Conservation (phyloP, 2,113 vertebrate genomes). For the Rhabdornis inornatus region DNA sequence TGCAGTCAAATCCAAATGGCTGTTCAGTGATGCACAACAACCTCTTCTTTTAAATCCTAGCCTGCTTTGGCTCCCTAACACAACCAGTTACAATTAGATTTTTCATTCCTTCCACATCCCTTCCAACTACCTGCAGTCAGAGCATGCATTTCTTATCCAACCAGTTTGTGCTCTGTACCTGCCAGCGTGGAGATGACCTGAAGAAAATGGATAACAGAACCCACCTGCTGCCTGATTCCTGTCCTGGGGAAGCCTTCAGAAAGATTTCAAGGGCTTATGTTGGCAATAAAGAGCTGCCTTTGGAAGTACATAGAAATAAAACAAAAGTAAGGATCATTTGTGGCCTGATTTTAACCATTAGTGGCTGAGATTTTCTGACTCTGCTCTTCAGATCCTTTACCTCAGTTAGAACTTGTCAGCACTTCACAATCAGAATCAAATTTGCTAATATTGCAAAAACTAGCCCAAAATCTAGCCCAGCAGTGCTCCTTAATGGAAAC, state of each 20-base stretch:
- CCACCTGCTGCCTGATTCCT: neutral
- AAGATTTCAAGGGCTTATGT: neutral
- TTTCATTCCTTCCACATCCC: neutral
- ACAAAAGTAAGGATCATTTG: neutral
- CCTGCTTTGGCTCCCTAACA: neutral
- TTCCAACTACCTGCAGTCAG: neutral
- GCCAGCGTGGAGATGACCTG: neutral
- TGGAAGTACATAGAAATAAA: neutral
- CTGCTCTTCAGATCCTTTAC: neutral
- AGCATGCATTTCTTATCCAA: neutral
- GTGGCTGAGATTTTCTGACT: neutral
- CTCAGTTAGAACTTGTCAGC: neutral
- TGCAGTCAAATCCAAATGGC: constrained; percentile 47
- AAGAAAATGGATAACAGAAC: neutral
- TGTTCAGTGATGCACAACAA: constrained; percentile 40
- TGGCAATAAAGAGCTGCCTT: neutral
- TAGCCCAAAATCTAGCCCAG: neutral
- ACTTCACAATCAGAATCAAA: neutral
- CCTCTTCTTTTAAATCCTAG: constrained; percentile 13
- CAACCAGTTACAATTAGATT: neutral
- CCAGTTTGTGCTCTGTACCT: neutral
- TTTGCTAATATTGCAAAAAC: neutral
- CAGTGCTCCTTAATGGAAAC: neutral
- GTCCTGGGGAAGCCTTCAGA: neutral
- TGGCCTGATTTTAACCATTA: neutral